Percentiles rank a stretch among this genome's conserved stretches.
Conservation (phyloP, 2,113 vertebrate species). For the Malurus elegans region DNA sequence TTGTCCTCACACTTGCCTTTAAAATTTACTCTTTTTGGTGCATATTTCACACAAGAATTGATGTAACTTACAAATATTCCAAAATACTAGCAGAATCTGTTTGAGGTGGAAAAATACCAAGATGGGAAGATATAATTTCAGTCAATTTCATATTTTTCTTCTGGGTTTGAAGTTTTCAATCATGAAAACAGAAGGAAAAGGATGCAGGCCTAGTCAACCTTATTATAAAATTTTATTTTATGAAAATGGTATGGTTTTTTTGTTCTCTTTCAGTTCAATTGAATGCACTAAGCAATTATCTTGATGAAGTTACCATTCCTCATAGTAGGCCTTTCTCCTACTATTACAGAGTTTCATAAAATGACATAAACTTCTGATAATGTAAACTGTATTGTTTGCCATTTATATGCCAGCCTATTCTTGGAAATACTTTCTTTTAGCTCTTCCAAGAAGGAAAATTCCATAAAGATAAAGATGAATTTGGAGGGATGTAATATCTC, state of each 20-base stretch:
- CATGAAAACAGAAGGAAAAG: neutral
- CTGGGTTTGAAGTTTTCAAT: neutral
- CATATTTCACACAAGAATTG: neutral
- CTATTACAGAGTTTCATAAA: neutral
- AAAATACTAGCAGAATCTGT: neutral
- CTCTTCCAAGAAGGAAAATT: neutral
- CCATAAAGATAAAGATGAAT: neutral
- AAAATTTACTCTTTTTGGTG: neutral
- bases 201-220: neutral
- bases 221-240: neutral
- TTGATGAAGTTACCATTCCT: neutral
- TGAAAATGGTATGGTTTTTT: neutral
- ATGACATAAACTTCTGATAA: fast-evolving
- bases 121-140: neutral
- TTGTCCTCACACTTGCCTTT: neutral
- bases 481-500: neutral
- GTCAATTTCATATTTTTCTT: neutral
- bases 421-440: neutral
- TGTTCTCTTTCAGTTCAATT: neutral
- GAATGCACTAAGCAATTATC: neutral
- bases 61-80: neutral
- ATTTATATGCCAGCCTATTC: neutral
- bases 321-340: neutral
- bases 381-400: neutral
- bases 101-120: neutral